Conservation (phyloP, 1,140 invertebrate species). For the Papilio helenus region DNA sequence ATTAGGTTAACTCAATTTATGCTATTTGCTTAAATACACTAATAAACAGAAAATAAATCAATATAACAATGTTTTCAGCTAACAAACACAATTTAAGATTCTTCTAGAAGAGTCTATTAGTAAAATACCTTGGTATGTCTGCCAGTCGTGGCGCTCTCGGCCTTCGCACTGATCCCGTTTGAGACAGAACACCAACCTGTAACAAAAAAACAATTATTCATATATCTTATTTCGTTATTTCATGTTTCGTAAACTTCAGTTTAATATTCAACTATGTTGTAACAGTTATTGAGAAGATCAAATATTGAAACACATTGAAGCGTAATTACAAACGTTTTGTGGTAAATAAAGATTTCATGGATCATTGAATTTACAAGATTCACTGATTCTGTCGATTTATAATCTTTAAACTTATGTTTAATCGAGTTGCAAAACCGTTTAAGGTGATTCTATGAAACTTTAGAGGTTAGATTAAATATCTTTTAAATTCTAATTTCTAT, state of each 20-base stretch:
- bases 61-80: too few species aligned
- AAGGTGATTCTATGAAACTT: not conserved
- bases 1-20: too few species aligned
- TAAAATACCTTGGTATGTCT: conserved; percentile 64
- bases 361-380: not conserved
- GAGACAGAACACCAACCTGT: conserved; percentile 64
- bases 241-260: too few species aligned
- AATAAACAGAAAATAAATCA: too few species aligned
- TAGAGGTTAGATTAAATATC: not conserved
- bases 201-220: conserved; percentile 39
- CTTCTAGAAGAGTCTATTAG: too few species aligned
- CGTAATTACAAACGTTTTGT: not conserved
- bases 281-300: not conserved
- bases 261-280: not conserved
- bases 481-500: not conserved
- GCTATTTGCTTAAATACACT: too few species aligned
- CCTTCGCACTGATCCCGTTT: conserved; percentile 52
- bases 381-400: not conserved
- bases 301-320: not conserved
- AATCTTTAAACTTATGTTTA: conserved; percentile 1
- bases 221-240: not conserved
- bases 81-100: too few species aligned
- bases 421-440: not conserved
- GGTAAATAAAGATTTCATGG: not conserved
- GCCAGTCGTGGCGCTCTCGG: conserved; percentile 64